These are phyloP conservation scores for Chionis minor DNA, from an alignment of 2,113 vertebrate genomes.

Conservation along the genomic window DNA sequence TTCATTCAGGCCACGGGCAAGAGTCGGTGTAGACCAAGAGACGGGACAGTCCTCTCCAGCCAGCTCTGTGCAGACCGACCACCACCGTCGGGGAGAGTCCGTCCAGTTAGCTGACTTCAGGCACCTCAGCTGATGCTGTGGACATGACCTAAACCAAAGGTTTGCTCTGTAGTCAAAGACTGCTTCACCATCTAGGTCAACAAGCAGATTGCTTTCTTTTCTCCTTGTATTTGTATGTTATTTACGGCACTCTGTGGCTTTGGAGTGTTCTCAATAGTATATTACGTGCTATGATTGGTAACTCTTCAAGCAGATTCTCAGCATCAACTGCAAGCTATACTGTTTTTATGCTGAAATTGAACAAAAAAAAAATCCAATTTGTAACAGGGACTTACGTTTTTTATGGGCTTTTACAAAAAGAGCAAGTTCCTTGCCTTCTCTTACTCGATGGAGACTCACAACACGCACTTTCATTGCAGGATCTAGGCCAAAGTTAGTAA, in stretches of 20 bases:
- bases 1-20: not conserved
- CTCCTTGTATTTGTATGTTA: not conserved
- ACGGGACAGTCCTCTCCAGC: not conserved
- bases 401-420: not conserved
- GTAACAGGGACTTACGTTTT: not conserved
- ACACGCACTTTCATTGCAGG: not conserved
- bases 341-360: not conserved
- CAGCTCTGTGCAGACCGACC: not conserved
- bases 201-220: not conserved
- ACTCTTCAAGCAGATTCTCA: not conserved
- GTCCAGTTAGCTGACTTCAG: fast-evolving
- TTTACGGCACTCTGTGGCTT: not conserved
- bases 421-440: not conserved
- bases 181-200: not conserved
- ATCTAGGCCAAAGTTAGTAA: conserved; percentile 19
- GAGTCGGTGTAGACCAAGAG: not conserved
- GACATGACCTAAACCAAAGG: not conserved
- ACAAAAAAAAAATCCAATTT: not conserved
- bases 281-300: not conserved
- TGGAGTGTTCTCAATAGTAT: not conserved
- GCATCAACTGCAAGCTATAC: not conserved
- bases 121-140: not conserved
- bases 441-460: not conserved
- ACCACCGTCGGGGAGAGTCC: fast-evolving
- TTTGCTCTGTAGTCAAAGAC: not conserved